Conservation (phyloP, 2,888 invertebrate species). For the Epistrophella euchroma region DNA sequence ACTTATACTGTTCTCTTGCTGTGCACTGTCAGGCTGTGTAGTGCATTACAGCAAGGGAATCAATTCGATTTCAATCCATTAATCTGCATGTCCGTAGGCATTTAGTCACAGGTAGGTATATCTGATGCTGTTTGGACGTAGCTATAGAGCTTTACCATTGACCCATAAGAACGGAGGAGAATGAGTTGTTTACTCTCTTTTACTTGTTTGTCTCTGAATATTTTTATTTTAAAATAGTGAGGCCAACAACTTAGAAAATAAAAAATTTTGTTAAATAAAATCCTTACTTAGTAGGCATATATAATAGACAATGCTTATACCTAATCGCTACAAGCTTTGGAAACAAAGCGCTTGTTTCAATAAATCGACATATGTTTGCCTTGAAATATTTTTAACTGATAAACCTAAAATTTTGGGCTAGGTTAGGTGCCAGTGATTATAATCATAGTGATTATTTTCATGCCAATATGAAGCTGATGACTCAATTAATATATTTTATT, state of each 20-base stretch:
- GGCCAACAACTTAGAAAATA: constrained; percentile 21
- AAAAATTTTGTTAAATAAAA: neutral
- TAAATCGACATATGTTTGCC: neutral
- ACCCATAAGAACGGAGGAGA: constrained; percentile 71
- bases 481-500: too few relatives aligned
- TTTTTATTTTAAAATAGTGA: constrained; percentile 29
- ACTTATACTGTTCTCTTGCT: constrained; percentile 39
- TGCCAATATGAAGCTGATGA: too few relatives aligned
- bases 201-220: constrained; percentile 29
- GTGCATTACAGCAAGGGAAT: constrained; percentile 54
- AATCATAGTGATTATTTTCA: too few relatives aligned
- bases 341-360: too few relatives aligned
- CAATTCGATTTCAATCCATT: constrained; percentile 65
- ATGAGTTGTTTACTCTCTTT: constrained; percentile 48
- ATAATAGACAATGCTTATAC: neutral
- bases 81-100: constrained; percentile 66
- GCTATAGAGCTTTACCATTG: constrained; percentile 69
- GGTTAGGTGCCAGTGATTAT: too few relatives aligned
- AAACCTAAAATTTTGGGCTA: neutral
- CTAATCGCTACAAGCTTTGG: neutral
- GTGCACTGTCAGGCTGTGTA: constrained; percentile 33
- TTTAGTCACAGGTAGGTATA: constrained; percentile 51
- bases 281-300: too few relatives aligned
- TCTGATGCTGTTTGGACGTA: constrained; percentile 34
- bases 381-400: neutral